phyloP scores from a whole-genome alignment of 1,140 invertebrate species.

The Homarus americanus region DNA sequence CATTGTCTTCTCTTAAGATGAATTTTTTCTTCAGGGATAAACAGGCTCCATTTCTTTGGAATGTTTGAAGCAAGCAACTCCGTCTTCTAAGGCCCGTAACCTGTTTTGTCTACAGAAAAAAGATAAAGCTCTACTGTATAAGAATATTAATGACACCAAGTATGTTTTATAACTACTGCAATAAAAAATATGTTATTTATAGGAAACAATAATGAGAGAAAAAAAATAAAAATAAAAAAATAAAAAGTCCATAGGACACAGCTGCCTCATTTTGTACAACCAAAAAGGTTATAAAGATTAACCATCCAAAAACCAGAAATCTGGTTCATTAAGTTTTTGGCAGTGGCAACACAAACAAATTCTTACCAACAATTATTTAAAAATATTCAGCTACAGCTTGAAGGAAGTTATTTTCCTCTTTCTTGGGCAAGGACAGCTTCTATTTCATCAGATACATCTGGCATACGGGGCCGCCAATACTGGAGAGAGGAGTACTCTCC shows the following conservation, averaged over 20 bases:
- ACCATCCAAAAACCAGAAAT: background rate
- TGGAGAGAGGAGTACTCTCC: constrained; percentile 60
- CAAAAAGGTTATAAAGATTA: background rate
- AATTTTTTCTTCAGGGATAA: constrained; percentile 1
- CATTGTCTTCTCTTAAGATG: background rate
- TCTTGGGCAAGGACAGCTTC: constrained; percentile 49
- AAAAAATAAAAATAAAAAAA: no score
- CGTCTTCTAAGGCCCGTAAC: background rate
- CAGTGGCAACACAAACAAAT: background rate
- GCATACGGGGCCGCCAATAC: constrained; percentile 60
- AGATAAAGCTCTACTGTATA: no score
- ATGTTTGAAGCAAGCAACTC: constrained; percentile 1
- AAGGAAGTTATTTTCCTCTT: constrained; percentile 48
- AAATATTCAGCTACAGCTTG: background rate
- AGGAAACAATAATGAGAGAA: no score
- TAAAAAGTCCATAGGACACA: no score
- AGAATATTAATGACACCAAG: no score
- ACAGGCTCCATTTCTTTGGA: constrained; percentile 10
- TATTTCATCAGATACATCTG: constrained; percentile 56
- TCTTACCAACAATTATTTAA: constrained; percentile 36
- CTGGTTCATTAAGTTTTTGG: background rate
- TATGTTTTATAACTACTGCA: no score
- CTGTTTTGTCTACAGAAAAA: background rate
- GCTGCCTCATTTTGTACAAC: no score
- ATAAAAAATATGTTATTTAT: no score